Conservation (phyloP, 1,140 invertebrate genomes). For the Homarus americanus region DNA sequence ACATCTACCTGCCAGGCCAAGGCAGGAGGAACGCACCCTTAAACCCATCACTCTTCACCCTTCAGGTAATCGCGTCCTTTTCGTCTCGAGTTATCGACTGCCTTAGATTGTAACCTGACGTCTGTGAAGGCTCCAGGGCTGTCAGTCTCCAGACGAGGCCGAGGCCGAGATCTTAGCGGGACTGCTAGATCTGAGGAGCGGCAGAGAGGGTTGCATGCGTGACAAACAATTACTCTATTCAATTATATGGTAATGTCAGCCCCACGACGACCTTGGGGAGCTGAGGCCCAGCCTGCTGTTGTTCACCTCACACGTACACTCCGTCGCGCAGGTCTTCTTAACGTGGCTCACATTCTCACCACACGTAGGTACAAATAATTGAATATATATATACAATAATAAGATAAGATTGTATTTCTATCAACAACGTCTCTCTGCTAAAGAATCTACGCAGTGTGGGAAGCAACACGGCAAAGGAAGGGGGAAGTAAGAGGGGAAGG, state of each 20-base stretch:
- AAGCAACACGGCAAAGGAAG: not conserved
- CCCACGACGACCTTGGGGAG: not conserved
- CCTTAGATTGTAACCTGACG: not conserved
- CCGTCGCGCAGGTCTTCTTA: not conserved
- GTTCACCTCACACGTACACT: not conserved
- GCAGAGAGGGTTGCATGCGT: slow-evolving; percentile 21
- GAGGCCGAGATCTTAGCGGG: too few relatives aligned
- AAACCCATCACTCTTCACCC: slow-evolving; percentile 12
- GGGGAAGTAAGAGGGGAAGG: not conserved
- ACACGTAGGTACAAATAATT: not conserved
- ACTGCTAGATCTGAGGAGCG: too few relatives aligned
- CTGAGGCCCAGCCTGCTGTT: not conserved
- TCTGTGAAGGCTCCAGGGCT: not conserved
- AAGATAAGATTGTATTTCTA: too few relatives aligned
- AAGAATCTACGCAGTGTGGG: too few relatives aligned
- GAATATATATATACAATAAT: not conserved
- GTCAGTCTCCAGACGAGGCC: too few relatives aligned
- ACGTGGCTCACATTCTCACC: too few relatives aligned
- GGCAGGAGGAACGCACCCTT: not conserved
- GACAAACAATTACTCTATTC: slow-evolving; percentile 30
- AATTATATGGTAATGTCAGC: slow-evolving; percentile 48
- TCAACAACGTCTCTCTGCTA: too few relatives aligned
- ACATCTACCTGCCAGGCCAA: not conserved
- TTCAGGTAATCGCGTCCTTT: not conserved
- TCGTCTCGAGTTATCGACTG: not conserved